These are phyloP conservation scores for Salvelinus namaycush DNA, from an alignment of 2,113 vertebrate species.

Conservation along the genomic window DNA sequence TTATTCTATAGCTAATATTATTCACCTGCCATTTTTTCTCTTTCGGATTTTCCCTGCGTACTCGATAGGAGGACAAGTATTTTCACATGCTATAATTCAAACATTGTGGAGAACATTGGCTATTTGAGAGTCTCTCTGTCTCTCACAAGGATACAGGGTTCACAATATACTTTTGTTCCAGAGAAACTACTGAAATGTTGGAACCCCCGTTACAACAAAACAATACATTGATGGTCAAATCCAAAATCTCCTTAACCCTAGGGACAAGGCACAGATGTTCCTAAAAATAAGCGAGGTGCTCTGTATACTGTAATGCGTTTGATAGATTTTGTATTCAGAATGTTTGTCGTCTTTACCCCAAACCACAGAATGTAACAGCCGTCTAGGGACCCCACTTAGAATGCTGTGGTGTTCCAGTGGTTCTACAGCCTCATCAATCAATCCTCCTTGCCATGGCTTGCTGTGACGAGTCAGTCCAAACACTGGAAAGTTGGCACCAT, in stretches of 20 bases:
- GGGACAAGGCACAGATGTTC: conserved; percentile 19
- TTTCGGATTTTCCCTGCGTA: conserved; percentile 11
- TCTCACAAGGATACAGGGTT: conserved; percentile 36
- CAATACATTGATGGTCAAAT: conserved; percentile 30
- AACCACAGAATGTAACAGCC: conserved; percentile 30
- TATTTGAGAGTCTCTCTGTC: conserved; percentile 41
- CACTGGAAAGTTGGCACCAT: conserved; percentile 58
- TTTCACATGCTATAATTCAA: conserved; percentile 81
- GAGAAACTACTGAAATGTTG: conserved; percentile 13
- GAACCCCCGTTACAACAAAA: conserved; percentile 6
- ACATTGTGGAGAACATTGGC: conserved; percentile 45
- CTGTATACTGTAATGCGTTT: conserved; percentile 2
- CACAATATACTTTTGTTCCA: conserved; percentile 76
- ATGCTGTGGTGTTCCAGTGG: conserved; percentile 15
- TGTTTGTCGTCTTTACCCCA: conserved; percentile 35
- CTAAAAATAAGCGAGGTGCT: conserved; percentile 1
- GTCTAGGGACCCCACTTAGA: conserved; percentile 29
- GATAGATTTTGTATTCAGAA: conserved; percentile 26
- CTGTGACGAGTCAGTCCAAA: conserved; percentile 49
- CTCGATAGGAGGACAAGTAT: conserved; percentile 53
- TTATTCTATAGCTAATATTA: conserved; percentile 79
- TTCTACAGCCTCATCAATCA: conserved; percentile 56
- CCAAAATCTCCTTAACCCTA: conserved; percentile 26
- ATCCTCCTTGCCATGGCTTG: conserved; percentile 11
- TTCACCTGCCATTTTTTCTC: conserved; percentile 63